Conservation (phyloP, 1,140 invertebrate species). For the Polypedilum pembai region DNA sequence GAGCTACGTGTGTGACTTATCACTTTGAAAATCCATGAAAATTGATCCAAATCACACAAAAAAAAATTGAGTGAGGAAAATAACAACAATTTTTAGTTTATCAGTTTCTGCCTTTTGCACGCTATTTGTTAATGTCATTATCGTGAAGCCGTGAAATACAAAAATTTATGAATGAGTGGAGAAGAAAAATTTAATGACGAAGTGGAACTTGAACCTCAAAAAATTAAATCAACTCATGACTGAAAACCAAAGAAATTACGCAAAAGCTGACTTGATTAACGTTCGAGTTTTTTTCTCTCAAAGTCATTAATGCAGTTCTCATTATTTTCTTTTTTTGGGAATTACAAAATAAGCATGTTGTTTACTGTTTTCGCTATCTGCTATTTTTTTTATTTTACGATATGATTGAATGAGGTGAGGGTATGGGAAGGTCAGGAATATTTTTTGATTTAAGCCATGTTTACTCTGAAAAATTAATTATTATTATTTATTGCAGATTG, state of each 20-base stretch:
- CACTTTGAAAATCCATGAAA: conserved; percentile 18
- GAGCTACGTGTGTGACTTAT: background rate
- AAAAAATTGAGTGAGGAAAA: background rate
- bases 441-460: too few species aligned
- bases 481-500: too few species aligned
- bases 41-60: background rate
- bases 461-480: too few species aligned
- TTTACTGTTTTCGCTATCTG: too few species aligned
- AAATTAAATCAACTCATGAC: conserved; percentile 18
- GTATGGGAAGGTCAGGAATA: too few species aligned
- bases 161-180: background rate
- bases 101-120: background rate
- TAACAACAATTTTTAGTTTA: background rate
- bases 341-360: too few species aligned
- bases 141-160: conserved; percentile 4
- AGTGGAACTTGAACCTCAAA: background rate
- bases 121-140: conserved; percentile 28
- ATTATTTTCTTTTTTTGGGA: too few species aligned
- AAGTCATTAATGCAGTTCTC: too few species aligned
- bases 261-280: background rate
- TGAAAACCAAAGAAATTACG: background rate
- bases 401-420: too few species aligned
- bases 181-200: background rate
- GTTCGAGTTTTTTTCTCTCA: background rate
- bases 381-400: too few species aligned